Percentiles rank a stretch among this genome's conserved stretches.
phyloP scores from a whole-genome alignment of 92 coral and sea anemone genomes.

The Heteractis magnifica region DNA sequence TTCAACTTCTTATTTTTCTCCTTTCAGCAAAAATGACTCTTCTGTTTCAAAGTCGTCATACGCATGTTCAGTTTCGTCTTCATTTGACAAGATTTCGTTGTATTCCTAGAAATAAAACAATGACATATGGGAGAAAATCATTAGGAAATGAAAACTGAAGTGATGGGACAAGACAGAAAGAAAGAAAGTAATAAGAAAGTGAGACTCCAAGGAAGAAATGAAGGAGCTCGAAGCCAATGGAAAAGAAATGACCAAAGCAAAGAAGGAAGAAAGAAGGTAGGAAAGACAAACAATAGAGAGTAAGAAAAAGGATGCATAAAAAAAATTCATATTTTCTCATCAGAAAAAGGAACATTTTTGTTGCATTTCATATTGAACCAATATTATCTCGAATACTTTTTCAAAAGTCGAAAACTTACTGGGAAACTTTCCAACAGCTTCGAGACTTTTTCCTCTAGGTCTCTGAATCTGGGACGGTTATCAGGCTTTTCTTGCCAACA shows the following conservation, averaged over 20 bases:
- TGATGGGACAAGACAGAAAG: too few species aligned
- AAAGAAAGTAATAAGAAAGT: too few species aligned
- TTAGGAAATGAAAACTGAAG: too few species aligned
- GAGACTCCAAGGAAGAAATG: too few species aligned
- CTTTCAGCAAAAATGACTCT: not conserved
- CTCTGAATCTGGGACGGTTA: slow-evolving; percentile 63
- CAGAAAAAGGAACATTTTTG: too few species aligned
- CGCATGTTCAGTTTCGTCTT: not conserved
- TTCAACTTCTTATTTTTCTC: not conserved
- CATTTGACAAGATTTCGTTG: not conserved
- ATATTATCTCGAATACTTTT: too few species aligned
- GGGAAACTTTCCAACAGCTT: not conserved
- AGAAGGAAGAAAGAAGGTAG: too few species aligned
- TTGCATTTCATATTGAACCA: not conserved
- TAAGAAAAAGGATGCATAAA: not conserved
- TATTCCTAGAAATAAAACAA: not conserved
- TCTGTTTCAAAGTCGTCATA: not conserved
- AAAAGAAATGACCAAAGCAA: too few species aligned
- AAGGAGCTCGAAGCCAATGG: too few species aligned
- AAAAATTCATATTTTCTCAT: too few species aligned
- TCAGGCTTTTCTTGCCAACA: slow-evolving; percentile 73
- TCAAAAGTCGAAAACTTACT: not conserved
- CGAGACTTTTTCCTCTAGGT: slow-evolving; percentile 6
- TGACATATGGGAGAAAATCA: too few species aligned
- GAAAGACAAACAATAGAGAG: not conserved